These are phyloP conservation scores for Teleogryllus occipitalis DNA, from an alignment of 1,140 invertebrate genomes.

Conservation along the genomic window DNA sequence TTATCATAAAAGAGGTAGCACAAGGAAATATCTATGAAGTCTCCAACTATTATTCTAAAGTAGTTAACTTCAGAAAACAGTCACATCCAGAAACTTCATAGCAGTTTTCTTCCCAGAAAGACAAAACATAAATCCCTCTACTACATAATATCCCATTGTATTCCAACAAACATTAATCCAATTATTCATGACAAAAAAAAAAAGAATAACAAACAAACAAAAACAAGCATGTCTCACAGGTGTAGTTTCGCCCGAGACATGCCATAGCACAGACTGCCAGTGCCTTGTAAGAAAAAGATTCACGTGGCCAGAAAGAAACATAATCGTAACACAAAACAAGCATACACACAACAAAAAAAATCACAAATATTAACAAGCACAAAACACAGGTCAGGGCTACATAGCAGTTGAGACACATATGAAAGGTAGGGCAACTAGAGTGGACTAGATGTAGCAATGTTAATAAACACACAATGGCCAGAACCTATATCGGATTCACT, in stretches of 20 bases:
- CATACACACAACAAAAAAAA: slow-evolving; percentile 17
- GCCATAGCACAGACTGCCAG: neutral
- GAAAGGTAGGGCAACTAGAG: neutral
- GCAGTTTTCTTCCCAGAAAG: too few species aligned
- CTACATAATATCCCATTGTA: neutral
- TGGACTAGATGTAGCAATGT: slow-evolving; percentile 4
- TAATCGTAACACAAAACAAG: slow-evolving; percentile 18
- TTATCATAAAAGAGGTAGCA: too few species aligned
- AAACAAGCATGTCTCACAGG: neutral
- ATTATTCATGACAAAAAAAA: neutral
- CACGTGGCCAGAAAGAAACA: slow-evolving; percentile 10
- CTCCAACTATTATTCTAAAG: neutral
- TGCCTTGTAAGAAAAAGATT: slow-evolving; percentile 14
- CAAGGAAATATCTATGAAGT: neutral
- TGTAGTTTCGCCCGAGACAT: neutral
- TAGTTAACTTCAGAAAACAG: too few species aligned
- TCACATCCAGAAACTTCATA: too few species aligned
- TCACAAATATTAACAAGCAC: slow-evolving; percentile 18
- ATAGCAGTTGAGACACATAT: neutral
- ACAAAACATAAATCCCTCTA: neutral
- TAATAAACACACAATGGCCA: slow-evolving; percentile 9
- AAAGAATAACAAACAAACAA: too few species aligned
- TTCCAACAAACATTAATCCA: neutral
- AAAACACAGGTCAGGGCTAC: slow-evolving; percentile 8
- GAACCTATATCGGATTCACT: slow-evolving; percentile 7